Conservation (phyloP, 2,888 invertebrate species). For the Sepioteuthis lessoniana region DNA sequence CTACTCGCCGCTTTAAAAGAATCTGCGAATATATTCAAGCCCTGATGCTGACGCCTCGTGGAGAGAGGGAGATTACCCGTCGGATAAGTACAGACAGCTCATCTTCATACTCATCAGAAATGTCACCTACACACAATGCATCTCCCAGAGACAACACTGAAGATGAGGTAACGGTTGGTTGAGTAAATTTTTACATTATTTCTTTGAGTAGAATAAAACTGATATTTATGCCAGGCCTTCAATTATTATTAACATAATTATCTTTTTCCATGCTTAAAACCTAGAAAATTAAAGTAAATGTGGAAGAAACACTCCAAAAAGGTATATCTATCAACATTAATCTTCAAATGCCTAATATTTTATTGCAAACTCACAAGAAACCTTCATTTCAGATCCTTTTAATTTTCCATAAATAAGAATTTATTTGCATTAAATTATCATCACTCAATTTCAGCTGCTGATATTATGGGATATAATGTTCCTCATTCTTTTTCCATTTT, state of each 20-base stretch:
- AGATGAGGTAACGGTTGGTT: conserved; percentile 62
- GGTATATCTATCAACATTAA: too few species aligned
- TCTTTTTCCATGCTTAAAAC: too few species aligned
- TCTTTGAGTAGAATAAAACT: neutral
- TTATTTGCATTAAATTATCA: too few species aligned
- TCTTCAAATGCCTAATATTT: neutral
- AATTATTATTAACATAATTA: too few species aligned
- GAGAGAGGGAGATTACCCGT: conserved; percentile 67
- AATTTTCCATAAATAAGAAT: neutral
- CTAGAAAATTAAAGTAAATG: too few species aligned
- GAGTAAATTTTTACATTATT: conserved; percentile 35
- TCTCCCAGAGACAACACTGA: conserved; percentile 65
- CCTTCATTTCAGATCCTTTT: neutral
- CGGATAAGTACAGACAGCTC: conserved; percentile 74
- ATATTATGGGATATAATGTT: too few species aligned
- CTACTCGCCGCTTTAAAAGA: conserved; percentile 92
- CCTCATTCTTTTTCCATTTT: too few species aligned
- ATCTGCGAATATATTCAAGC: conserved; percentile 95
- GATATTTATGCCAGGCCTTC: neutral
- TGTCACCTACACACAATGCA: conserved; percentile 67
- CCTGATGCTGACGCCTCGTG: conserved; percentile 71
- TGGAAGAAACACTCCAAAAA: too few species aligned
- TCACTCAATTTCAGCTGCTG: too few species aligned
- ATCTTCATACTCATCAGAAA: conserved; percentile 69
- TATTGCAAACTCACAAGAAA: neutral